Percentiles rank a stretch among this genome's conserved stretches.
Evolutionary conservation across 35 echinoderm and acorn worm species (phyloP).

Genomic region (Diadema setosum): DNA sequence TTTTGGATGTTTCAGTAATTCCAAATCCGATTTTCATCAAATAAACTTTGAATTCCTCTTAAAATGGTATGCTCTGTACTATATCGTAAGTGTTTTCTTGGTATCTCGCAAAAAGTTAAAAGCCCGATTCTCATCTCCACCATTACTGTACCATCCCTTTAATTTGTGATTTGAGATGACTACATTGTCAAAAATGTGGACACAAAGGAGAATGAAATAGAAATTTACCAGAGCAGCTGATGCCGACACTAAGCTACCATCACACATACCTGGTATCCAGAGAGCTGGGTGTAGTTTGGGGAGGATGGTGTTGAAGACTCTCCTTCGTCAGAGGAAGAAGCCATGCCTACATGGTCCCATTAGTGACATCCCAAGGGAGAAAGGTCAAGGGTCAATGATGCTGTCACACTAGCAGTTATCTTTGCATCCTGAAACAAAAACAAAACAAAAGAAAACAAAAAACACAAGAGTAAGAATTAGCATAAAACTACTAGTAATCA

Average conservation of each 20-base stretch:
- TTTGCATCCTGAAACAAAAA: too few species aligned
- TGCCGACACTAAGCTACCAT: too few species aligned
- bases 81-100: neutral
- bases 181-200: neutral
- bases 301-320: neutral
- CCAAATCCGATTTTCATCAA: too few species aligned
- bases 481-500: too few species aligned
- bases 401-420: too few species aligned
- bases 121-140: neutral
- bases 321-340: conserved; percentile 15
- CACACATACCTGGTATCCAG: neutral
- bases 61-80: too few species aligned
- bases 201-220: too few species aligned
- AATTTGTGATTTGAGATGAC: neutral
- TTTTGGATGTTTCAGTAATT: too few species aligned
- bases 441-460: too few species aligned
- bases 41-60: too few species aligned
- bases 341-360: conserved; percentile 18
- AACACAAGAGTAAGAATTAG: too few species aligned
- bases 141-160: neutral
- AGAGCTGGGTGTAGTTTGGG: conserved; percentile 3
- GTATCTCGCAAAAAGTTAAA: neutral
- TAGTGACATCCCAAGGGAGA: neutral
- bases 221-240: too few species aligned
- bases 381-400: neutral